Base-by-base conservation (phyloP, 2,797 vertebrate genomes). In the Amblyraja radiata region DNA sequence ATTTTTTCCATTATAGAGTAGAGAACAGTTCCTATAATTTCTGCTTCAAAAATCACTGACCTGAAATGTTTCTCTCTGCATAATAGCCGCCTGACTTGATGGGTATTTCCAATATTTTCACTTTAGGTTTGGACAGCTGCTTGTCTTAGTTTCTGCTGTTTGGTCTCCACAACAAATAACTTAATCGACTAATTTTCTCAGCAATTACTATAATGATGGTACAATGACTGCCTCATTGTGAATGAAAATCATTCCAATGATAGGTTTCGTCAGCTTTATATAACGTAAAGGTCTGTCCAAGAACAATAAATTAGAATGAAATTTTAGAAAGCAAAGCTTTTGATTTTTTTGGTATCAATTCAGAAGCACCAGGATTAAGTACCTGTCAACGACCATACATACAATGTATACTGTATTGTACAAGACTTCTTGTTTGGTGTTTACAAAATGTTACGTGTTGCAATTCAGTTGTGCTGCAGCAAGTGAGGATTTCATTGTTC, bases 121-220 rank as follows among this genome's bases (percentile, higher is more conserved):
- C 6, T 68, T 68, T 68, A 68, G 1, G 18, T 68, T 68, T 18
- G 18, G 65, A 18, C 65, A 25, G 25, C 46, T 46, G 46, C 46
- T 2, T 46, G 2, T 46, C 46, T 3, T 36, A 83, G 11, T 54
- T 54, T 46, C 79, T 46, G 36, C 6, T 81, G 18, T 9, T 23
- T 81, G 36, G 39, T 11, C 10, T 77, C 54, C 6, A n/a, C 61
- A 86, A 86, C 83, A 86, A 86, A 61, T 28, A 61, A 6, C 9
- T n/a, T 63, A 86, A 63, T 86, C 28, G 46, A 83, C 10, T 86
- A 86, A 86, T 86, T 86, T 25, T n/a, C 54, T n/a, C 83, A 11
- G 25, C 23, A 58, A n/a, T 63, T 6, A 58, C n/a, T 84, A 61
- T 28, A 84, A 54, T 18, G 39, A 46, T 81, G 79, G 79, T 21